A percentile compares a stretch with the other conserved stretches of the same genome.
phyloP scores from a whole-genome alignment of 2,113 vertebrate genomes.

The Gnathonemus echidnorhynchus region DNA sequence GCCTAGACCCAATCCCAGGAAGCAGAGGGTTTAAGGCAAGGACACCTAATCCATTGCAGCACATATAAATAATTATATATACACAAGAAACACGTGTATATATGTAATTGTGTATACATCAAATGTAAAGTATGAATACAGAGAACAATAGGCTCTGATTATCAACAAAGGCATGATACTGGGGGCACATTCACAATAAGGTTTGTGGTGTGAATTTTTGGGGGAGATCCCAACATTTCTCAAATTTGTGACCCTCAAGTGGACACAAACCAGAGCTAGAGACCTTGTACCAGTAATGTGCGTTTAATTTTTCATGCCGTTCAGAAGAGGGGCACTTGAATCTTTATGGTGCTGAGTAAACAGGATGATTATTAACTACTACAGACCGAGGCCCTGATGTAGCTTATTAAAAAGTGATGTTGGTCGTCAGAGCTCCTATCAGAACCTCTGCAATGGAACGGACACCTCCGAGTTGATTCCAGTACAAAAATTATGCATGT shows the following conservation, averaged over 20 bases:
- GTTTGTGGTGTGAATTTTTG: not conserved
- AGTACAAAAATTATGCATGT: not conserved
- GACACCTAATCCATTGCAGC: not conserved
- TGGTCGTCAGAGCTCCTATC: not conserved
- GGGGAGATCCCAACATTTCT: not conserved
- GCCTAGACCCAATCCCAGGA: not conserved
- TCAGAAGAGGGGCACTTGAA: not conserved
- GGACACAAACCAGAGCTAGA: not conserved
- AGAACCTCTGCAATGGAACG: not conserved
- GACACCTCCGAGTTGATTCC: not conserved
- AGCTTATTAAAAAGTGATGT: not conserved
- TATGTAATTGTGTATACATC: not conserved
- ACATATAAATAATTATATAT: not conserved
- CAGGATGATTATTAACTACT: not conserved
- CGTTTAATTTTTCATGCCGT: not conserved
- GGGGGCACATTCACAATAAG: not conserved
- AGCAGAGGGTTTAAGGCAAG: not conserved
- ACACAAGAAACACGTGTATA: not conserved
- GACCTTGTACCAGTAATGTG: not conserved
- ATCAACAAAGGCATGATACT: not conserved
- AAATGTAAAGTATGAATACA: not conserved
- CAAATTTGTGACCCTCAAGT: not conserved
- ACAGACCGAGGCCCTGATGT: not conserved
- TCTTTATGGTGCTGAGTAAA: not conserved
- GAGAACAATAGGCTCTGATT: not conserved